Evolutionary conservation across 1,140 invertebrate genomes (phyloP), one percentile per base, ranked within the genome.

Genomic region (Drosophila suzukii): DNA sequence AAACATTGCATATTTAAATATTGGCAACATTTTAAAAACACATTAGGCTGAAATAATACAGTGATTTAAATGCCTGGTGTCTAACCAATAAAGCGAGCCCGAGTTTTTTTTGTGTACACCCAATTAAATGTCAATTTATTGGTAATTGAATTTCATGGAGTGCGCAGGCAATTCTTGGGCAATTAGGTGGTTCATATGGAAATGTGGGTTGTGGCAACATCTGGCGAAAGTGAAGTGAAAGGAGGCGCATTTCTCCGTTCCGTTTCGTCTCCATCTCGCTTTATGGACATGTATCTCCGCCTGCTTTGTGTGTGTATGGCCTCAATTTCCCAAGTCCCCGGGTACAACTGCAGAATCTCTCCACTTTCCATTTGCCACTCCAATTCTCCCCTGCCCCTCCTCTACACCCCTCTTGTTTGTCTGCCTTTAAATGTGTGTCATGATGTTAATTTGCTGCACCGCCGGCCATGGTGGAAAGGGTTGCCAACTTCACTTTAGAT

Each of bases 391-490:
- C 53, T 0, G 8, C 20, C 36, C n/a, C 12, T 24, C 20, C 41
- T 2, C 24, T 13, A 30, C 30, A 6, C 30, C 20, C 24, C 46
- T 36, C 39, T 46, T 56, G 66, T 55, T 62, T 70, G 78, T 76
- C 63, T 77, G 70, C 78, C 76, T 82, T 82, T 82, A 76, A 88
- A 88, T 88, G 83, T 88, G 76, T 88, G 83, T 83, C 83, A 88
- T 82, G 83, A 60, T 82, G 83, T 88, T 88, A 88, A 88, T 88
- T 83, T 83, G 79, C 76, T 68, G 56, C 82, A 67, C 58, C 58
- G 68, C 30, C 70, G 60, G 62, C 66, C 44, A 44, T 39, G 12
- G 10, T 15, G 6, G 27, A 12, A 17, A 63, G 60, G 24, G 60
- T 13, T 15, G 30, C 13, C 60, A 43, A 13, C 13, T 43, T 24